Evolutionary conservation across 2,888 invertebrate species (phyloP), one percentile per base, ranked within the genome.

Genomic region (Lacanobia wlatinum): DNA sequence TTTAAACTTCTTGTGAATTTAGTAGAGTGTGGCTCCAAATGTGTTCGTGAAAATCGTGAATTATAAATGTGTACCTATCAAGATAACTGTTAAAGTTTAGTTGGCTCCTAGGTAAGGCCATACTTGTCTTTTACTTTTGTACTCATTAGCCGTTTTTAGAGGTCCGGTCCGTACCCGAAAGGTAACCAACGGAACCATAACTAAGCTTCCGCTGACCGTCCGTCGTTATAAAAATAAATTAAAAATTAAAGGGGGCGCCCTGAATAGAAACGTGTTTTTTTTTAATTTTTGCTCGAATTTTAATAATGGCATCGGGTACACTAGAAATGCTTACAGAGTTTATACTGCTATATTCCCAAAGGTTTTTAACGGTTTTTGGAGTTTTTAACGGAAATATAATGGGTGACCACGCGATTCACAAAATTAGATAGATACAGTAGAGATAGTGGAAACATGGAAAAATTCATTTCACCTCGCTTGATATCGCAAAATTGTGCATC

Each of bases 401-500:
- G 5, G 6, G 34, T 0, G 0, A 5, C 1, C 18, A 40, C 0
- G 50, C 2, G 16, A 18, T n/a, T 59, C 21, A 58, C 38, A 5
- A 34, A 34, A 34, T 34, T 34, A 34, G 38, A 58, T 34, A 34
- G 38, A 58, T 58, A 38, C 5, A 53, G 28, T 28, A 28, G 28
- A 21, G 21, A 56, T 73, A 48, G 23, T 71, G 12, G 12, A 58
- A 59, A 18, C 12, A 53, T 52, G 38, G 12, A 10, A 40, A 59
- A 21, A 40, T 16, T 59, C 14, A 40, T 40, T 59, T 59, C 59
- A 40, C 40, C 14, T 59, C 28, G 16, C 14, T 18, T 12, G 8
- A 43, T 82, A 79, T 82, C 78, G 28, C 28, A 56, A 65, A 66
- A 50, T 65, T 40, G 53, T 64, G 66, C 66, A 76, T 59, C 59